phyloP scores from a whole-genome alignment of 2,888 invertebrate species.

The Endotricha flammealis region DNA sequence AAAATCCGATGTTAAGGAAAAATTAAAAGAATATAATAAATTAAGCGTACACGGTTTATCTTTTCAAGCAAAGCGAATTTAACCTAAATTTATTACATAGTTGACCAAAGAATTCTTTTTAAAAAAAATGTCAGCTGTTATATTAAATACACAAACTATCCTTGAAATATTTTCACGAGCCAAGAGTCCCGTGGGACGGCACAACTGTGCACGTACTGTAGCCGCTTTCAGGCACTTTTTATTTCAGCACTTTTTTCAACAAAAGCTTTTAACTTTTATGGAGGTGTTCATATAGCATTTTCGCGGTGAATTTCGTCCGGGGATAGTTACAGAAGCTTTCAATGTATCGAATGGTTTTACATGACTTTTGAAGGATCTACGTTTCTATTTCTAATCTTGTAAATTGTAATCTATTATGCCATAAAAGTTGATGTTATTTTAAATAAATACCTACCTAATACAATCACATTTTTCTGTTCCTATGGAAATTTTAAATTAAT shows the following conservation, averaged over 20 bases:
- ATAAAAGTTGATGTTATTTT: too few species aligned
- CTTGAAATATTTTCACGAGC: slow-evolving; percentile 46
- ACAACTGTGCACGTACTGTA: slow-evolving; percentile 49
- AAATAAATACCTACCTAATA: too few species aligned
- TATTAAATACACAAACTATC: slow-evolving; percentile 26
- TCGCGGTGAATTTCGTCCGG: slow-evolving; percentile 43
- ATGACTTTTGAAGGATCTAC: too few species aligned
- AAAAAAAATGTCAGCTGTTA: slow-evolving; percentile 3
- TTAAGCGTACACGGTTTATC: too few species aligned
- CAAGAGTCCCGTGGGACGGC: slow-evolving; percentile 53
- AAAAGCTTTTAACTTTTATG: slow-evolving; percentile 74
- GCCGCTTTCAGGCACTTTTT: slow-evolving; percentile 55
- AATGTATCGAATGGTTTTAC: slow-evolving; percentile 10
- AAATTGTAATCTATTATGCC: too few species aligned
- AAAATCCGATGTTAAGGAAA: too few species aligned
- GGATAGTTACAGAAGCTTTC: slow-evolving; percentile 5
- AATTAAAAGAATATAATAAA: too few species aligned
- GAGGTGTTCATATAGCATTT: slow-evolving; percentile 55
- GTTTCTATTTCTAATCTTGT: too few species aligned
- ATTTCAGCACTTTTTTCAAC: slow-evolving; percentile 54
- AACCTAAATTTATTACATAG: slow-evolving; percentile 3
- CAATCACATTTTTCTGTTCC: too few species aligned
- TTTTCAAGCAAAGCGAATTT: neutral
- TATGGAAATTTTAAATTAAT: too few species aligned
- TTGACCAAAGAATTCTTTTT: neutral